Conservation (phyloP, 1,140 invertebrate genomes). For the Aphelenchoides fujianensis region DNA sequence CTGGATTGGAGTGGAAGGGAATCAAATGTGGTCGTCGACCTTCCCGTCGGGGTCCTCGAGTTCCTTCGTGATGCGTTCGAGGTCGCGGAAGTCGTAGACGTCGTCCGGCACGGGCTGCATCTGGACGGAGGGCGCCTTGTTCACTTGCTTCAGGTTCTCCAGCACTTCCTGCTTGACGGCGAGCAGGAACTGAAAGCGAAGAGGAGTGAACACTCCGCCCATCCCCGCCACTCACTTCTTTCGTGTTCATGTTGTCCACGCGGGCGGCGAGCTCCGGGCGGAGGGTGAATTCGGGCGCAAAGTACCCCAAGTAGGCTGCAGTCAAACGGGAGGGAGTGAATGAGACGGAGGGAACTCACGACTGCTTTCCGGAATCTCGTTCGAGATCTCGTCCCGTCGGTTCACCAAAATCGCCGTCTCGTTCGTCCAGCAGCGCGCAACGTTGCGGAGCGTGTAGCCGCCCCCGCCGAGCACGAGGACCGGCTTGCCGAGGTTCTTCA, state of each 20-base stretch:
- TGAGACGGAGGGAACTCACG: constrained; percentile 62
- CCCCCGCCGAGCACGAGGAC: constrained; percentile 85
- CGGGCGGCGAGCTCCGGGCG: constrained; percentile 81
- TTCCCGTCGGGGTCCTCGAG: neutral
- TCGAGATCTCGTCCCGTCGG: constrained; percentile 74
- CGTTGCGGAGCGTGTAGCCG: constrained; percentile 93
- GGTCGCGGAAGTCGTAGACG: constrained; percentile 37
- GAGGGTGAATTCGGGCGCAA: constrained; percentile 87
- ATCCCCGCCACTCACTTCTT: constrained; percentile 66
- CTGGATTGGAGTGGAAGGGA: too few relatives aligned
- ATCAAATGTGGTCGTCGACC: neutral
- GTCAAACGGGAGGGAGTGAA: too few relatives aligned
- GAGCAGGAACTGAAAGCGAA: constrained; percentile 42
- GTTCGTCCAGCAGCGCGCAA: constrained; percentile 97
- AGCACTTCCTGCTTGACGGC: constrained; percentile 54
- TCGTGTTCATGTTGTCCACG: constrained; percentile 85
- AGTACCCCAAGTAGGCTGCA: constrained; percentile 85
- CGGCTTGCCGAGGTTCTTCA: constrained; percentile 87
- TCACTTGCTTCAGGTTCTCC: constrained; percentile 49
- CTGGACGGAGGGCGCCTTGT: constrained; percentile 55
- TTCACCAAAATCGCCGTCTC: constrained; percentile 91
- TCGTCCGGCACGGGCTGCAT: constrained; percentile 52
- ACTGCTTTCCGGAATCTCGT: constrained; percentile 80
- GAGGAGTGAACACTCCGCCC: constrained; percentile 18
- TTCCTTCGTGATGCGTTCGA: constrained; percentile 21